Base-by-base conservation (phyloP, 1,140 invertebrate genomes). In the Sitodiplosis mosellana region DNA sequence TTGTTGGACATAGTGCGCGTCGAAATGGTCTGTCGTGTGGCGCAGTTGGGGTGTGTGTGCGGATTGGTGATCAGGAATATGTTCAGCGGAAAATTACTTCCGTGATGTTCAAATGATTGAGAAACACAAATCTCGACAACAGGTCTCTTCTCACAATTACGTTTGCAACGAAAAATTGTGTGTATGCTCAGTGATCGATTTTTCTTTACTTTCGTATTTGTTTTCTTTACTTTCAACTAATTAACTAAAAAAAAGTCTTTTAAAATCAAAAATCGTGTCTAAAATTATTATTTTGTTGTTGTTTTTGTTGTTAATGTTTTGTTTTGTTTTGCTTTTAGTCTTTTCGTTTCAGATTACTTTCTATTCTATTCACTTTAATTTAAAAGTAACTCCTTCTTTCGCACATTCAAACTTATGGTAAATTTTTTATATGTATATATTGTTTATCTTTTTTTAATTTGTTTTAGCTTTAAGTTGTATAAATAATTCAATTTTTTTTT, bases 381-480 rank as follows among this genome's bases (percentile, higher is more conserved):
- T 21, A 22, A 22, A 44, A 21, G 42, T 44, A 21, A 21, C 18
- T 22, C 22, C 14, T 22, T 44, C 14, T 19, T 21, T 44, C 22
- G 42, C 22, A n/a, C 14, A 19, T 44, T 44, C 14, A 21, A 44
- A 44, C 21, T 44, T 21, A n/a, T 44, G 27, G 27, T 27, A 27
- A 44, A 21, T 44, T 45, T 54, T 55, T 48, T 52, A 51, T 45
- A 20, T 47, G 48, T 47, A 38, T 15, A 18, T 22, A n/a, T 59
- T 56, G 53, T 59, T 60, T 62, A 62, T 60, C 61, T 62, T 58
- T 62, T 62, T 60, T 54, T 57, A 60, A 62, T 57, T 60, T 61
- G 59, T 58, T 57, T 21, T 21, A n/a, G n/a, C 22, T 44, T 19
- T n/a, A 44, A n/a, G n/a, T 19, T 21, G 19, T 44, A 21, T 18